These are phyloP conservation scores for Ostrea denselamellosa DNA, from an alignment of 1,140 invertebrate species.

Conservation along the genomic window DNA sequence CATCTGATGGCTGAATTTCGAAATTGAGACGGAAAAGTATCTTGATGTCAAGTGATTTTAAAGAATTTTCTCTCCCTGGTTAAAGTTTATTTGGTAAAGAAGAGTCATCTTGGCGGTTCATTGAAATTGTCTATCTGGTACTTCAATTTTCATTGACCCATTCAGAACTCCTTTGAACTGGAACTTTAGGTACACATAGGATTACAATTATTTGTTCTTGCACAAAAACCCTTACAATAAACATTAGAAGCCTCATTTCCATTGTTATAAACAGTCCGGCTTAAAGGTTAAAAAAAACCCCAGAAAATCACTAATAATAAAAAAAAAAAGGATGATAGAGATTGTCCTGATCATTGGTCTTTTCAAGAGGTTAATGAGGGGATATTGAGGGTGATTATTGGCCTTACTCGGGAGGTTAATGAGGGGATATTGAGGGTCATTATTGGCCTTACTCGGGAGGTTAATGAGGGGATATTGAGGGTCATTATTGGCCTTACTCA, in stretches of 20 bases:
- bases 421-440: background rate
- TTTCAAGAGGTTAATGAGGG: too few species aligned
- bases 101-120: background rate
- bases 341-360: background rate
- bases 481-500: background rate
- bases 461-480: conserved; percentile 7
- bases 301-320: background rate
- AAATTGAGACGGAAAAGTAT: background rate
- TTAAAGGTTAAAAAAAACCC: background rate
- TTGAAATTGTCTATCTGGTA: background rate
- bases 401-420: background rate
- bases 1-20: background rate
- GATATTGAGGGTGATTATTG: background rate
- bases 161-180: background rate
- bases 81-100: background rate
- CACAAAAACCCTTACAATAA: background rate
- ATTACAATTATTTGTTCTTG: background rate
- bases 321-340: background rate
- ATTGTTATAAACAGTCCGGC: conserved; percentile 6
- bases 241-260: conserved; percentile 22
- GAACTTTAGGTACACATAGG: background rate
- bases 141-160: background rate
- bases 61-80: background rate
- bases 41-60: background rate
- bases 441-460: background rate